Percentiles rank a stretch among this genome's conserved stretches.
phyloP scores from a whole-genome alignment of 2,113 vertebrate species.

The Circaetus cinerascens region DNA sequence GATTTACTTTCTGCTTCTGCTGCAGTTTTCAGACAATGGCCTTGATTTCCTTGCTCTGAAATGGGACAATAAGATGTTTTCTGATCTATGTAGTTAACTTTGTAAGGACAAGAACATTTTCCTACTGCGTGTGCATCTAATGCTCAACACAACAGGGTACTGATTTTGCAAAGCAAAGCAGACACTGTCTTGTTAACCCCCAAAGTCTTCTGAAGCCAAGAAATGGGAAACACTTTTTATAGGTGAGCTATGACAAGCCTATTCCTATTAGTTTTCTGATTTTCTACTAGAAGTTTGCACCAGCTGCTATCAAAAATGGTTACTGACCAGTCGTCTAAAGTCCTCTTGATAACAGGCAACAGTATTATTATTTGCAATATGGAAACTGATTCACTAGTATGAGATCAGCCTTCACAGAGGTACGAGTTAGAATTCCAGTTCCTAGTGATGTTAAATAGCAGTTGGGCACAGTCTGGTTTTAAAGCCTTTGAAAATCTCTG shows the following conservation, averaged over 20 bases:
- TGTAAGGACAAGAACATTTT: neutral
- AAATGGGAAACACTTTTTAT: neutral
- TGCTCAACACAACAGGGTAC: neutral
- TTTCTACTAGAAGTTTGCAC: neutral
- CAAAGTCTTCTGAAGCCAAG: neutral
- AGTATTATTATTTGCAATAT: neutral
- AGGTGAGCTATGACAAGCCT: neutral
- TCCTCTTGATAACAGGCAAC: neutral
- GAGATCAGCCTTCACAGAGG: neutral
- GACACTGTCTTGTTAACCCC: neutral
- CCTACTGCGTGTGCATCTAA: neutral
- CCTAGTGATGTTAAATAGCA: neutral
- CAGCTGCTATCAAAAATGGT: neutral
- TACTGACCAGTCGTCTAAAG: neutral
- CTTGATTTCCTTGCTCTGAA: constrained; percentile 36
- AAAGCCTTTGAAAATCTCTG: neutral
- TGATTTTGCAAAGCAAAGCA: constrained; percentile 4
- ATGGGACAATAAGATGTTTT: constrained; percentile 17
- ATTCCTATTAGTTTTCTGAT: neutral
- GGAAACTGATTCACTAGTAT: neutral
- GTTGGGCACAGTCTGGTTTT: neutral
- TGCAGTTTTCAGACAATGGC: constrained; percentile 45
- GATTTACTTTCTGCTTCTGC: neutral
- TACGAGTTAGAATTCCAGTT: neutral
- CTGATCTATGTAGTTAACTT: neutral